Percentiles rank a stretch among this genome's conserved stretches.
phyloP scores from a whole-genome alignment of 2,113 vertebrate species.

The Chauna torquata region DNA sequence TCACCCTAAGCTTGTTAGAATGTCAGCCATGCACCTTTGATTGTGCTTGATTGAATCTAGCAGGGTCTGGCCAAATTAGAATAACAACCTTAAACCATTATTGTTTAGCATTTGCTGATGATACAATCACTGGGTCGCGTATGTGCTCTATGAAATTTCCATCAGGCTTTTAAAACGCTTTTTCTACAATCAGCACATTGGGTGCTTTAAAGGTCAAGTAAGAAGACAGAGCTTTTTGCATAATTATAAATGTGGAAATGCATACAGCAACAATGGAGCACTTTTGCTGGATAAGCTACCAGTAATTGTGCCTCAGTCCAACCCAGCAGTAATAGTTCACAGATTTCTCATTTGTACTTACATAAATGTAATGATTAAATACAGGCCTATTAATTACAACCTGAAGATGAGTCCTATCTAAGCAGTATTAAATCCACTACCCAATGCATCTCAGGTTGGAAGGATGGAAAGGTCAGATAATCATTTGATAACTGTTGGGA shows the following conservation, averaged over 20 bases:
- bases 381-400: slow-evolving; percentile 64
- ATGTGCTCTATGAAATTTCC: slow-evolving; percentile 44
- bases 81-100: slow-evolving; percentile 52
- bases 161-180: slow-evolving; percentile 58
- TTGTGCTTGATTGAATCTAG: slow-evolving; percentile 52
- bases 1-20: slow-evolving; percentile 52
- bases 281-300: slow-evolving; percentile 46
- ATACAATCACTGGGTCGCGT: slow-evolving; percentile 32
- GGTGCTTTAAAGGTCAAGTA: slow-evolving; percentile 66
- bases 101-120: slow-evolving; percentile 65
- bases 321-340: slow-evolving; percentile 41
- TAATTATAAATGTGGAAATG: slow-evolving; percentile 63
- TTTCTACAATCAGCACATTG: slow-evolving; percentile 50
- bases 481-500: slow-evolving; percentile 36
- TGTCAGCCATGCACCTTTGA: slow-evolving; percentile 24
- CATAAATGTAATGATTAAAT: slow-evolving; percentile 64
- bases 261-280: slow-evolving; percentile 9
- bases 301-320: slow-evolving; percentile 59
- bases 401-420: slow-evolving; percentile 48
- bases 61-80: slow-evolving; percentile 48
- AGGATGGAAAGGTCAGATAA: slow-evolving; percentile 65
- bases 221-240: slow-evolving; percentile 32
- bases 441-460: slow-evolving; percentile 13
- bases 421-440: slow-evolving; percentile 36
- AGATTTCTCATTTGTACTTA: slow-evolving; percentile 58